phyloP scores from a whole-genome alignment of 2,888 invertebrate genomes.

The Pandemis corylana region DNA sequence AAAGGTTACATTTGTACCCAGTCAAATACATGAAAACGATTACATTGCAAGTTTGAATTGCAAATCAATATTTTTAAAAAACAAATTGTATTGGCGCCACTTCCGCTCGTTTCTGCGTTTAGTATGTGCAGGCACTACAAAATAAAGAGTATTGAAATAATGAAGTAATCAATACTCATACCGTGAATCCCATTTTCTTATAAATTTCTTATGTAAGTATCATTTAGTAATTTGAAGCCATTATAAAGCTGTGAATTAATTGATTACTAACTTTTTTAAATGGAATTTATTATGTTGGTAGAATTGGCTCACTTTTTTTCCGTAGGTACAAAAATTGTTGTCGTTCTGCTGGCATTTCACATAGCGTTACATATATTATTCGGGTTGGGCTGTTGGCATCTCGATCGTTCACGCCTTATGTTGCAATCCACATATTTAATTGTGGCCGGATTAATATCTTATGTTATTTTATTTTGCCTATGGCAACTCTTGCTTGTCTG shows the following conservation, averaged over 20 bases:
- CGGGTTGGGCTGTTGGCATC: no score
- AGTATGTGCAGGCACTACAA: slow-evolving; percentile 30
- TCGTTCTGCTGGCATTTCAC: background rate
- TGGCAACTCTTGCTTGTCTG: no score
- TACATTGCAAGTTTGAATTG: slow-evolving; percentile 37
- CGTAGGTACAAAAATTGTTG: background rate
- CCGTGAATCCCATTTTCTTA: no score
- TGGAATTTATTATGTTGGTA: background rate
- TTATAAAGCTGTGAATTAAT: background rate
- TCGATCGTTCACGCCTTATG: background rate
- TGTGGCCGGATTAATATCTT: no score
- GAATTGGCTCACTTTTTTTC: background rate
- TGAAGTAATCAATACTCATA: background rate
- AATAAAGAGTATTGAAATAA: background rate
- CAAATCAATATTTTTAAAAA: slow-evolving; percentile 45
- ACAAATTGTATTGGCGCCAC: slow-evolving; percentile 45
- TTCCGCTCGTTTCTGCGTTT: slow-evolving; percentile 45
- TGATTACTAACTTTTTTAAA: background rate
- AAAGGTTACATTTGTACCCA: background rate
- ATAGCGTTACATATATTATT: no score
- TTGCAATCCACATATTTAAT: no score
- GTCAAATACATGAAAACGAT: slow-evolving; percentile 5
- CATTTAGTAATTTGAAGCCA: no score
- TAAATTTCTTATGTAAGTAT: no score
- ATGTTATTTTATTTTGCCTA: no score